Evolutionary conservation across 1,140 invertebrate species (phyloP), one percentile per base, ranked within the genome.

Genomic region (Scaptomyza hsui): DNA sequence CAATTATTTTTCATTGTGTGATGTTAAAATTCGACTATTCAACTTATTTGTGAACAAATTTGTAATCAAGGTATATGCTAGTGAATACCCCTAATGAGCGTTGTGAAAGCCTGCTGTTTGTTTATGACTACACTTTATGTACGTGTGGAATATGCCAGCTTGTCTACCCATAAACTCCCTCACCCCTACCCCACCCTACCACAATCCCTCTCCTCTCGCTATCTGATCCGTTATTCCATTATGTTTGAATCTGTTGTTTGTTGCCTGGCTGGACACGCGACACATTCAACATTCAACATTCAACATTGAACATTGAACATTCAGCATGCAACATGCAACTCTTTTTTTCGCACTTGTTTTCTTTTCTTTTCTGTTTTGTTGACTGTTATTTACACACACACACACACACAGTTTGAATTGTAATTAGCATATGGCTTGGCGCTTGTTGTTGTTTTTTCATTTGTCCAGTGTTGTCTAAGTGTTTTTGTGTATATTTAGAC

Each of bases 371-470:
- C 72, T 75, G n/a, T n/a, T n/a, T n/a, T n/a, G n/a, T 75, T 78
- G 65, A 47, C 59, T 12, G 59, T 53, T 26, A 15, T 51, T 41
- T 39, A 60, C 64, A 45, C 44, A 49, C 47, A 21, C 67, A 41
- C 44, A 51, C 37, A 21, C 53, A 13, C 19, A 15, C 53, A 51
- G 37, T 59, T 67, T 21, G 21, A 72, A 76, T 65, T 86, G 73
- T 70, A 86, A 80, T 85, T 77, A 86, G 72, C 80, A 86, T 74
- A 86, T 85, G 76, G 73, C 72, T 37, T 29, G 62, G 55, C 49
- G 57, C 13, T 44, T 65, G 57, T 24, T 51, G 19, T 45, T 57
- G 39, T 39, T 63, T 37, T 55, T 32, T 45, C 6, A 57, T 26
- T 44, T 26, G 45, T 13, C 16, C 21, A 29, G 53, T 72, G 62